Base-by-base conservation (phyloP, 2,797 vertebrate species). In the Mus minutoides region DNA sequence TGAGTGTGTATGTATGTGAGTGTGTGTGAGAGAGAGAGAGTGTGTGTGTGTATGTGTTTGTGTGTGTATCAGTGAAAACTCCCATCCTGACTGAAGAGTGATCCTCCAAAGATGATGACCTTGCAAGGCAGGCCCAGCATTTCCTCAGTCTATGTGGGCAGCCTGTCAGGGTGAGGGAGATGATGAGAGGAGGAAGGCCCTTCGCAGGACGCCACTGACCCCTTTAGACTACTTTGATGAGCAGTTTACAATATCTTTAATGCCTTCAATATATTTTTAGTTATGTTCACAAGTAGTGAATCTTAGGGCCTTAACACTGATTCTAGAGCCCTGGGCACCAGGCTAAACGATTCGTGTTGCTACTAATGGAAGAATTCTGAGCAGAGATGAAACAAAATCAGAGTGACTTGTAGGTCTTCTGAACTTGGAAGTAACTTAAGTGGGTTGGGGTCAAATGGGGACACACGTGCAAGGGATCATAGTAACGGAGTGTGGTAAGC, bases 291-390 rank as follows among this genome's bases (percentile, higher is more conserved):
- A 4, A 93, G 29, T 77, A 69, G 86, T 22, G 60, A 84, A n/a
- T 90, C 56, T 64, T 94, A 90, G 13, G 43, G 87, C 60, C 56
- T 78, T 94, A 88, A 19, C 13, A 75, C 21, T 83, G 54, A 77
- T 79, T 96, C 79, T 80, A n/a, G 49, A 92, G 43, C 24, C 79
- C 90, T 80, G 73, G 80, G 62, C 84, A 69, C 34, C 19, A 88
- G 58, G 17, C 54, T 92, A 76, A 92, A 92, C 67, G 37, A 77
- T 62, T 54, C 1, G 26, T 9, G 14, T 73, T 64, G 24, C 89
- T 86, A 58, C 43, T 76, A 60, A 56, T 34, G 52, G 46, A 71
- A 88, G 34, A 69, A 88, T 46, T 95, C 58, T 90, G 52, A 92
- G 17, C 52, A 80, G 58, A 92, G 31, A 60, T 52, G 62, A 91